Conservation (phyloP, 1,140 invertebrate species). For the Odontomachus brunneus region DNA sequence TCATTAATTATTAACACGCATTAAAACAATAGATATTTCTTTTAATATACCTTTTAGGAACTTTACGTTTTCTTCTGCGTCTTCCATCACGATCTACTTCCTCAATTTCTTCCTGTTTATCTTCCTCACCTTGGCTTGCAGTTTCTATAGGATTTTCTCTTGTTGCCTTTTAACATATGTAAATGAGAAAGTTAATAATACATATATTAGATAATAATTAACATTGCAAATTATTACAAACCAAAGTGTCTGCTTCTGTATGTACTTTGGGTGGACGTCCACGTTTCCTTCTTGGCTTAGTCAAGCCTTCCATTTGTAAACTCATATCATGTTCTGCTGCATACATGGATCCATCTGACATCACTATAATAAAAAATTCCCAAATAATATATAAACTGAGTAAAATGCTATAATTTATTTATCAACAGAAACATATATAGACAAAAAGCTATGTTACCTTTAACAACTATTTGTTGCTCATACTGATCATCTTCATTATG, state of each 20-base stretch:
- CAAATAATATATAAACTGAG: conserved; percentile 29
- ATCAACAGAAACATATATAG: neutral
- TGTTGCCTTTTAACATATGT: conserved; percentile 69
- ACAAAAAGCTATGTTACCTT: conserved; percentile 77
- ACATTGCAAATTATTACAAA: conserved; percentile 66
- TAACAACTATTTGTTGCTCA: conserved; percentile 85
- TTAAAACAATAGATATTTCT: neutral
- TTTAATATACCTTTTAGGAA: conserved; percentile 85
- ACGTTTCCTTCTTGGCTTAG: conserved; percentile 88
- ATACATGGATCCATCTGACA: conserved; percentile 86
- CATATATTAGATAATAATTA: neutral
- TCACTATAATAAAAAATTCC: conserved; percentile 77
- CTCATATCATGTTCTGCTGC: conserved; percentile 86
- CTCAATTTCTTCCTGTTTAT: conserved; percentile 82
- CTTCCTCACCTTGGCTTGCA: conserved; percentile 81
- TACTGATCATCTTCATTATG: conserved; percentile 78
- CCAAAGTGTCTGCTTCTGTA: conserved; percentile 80
- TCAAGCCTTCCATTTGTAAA: conserved; percentile 88
- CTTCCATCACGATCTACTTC: conserved; percentile 87
- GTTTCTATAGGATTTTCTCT: conserved; percentile 76
- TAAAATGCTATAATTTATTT: neutral
- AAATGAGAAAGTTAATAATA: conserved; percentile 42
- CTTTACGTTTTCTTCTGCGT: conserved; percentile 87
- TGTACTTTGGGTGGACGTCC: conserved; percentile 88
- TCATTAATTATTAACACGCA: conserved; percentile 33